Evolutionary conservation across 1,140 invertebrate genomes (phyloP), one percentile per base, ranked within the genome.

Genomic region (Hyposmocoma kahamanoa): DNA sequence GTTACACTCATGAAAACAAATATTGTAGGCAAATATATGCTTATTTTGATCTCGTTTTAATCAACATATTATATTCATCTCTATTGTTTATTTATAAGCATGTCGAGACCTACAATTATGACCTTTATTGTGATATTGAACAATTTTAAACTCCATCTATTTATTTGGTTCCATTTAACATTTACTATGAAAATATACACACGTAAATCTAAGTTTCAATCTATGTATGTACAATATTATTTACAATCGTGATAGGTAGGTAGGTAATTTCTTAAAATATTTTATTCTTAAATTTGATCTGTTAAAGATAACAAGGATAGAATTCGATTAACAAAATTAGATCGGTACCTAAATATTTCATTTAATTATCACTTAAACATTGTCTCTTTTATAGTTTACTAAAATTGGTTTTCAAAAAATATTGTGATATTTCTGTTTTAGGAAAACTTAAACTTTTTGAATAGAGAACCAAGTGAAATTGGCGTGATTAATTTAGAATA

Each of bases 101-200:
- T 26, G 50, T 50, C 39, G 20, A 45, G 21, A 39, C 38, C 43
- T 36, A 36, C 32, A n/a, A 10, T 13, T 15, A 17, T 36, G 15
- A 36, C 10, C 18, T 36, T 36, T 36, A 36, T 36, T 36, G 32
- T 36, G 32, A 6, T 36, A 36, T 15, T 36, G 32, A 36, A 59
- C 46, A 47, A 43, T 53, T 55, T 55, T 42, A 48, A 58, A 59
- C 42, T 41, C 24, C 22, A 36, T 36, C 32, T 36, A 36, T n/a
- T 36, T 36, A 36, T 36, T 36, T 36, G 81, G 81, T 84, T 81
- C 81, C 77, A 67, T 76, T 82, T 79, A 84, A 84, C 77, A 76
- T 70, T 72, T 47, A 76, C 75, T 84, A 84, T 79, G 75, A 84
- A 84, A 84, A 84, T 84, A 84, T 84, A 84, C 60, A 67, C 72